Conservation (phyloP, 2,797 vertebrate species). For the Otus scops region DNA sequence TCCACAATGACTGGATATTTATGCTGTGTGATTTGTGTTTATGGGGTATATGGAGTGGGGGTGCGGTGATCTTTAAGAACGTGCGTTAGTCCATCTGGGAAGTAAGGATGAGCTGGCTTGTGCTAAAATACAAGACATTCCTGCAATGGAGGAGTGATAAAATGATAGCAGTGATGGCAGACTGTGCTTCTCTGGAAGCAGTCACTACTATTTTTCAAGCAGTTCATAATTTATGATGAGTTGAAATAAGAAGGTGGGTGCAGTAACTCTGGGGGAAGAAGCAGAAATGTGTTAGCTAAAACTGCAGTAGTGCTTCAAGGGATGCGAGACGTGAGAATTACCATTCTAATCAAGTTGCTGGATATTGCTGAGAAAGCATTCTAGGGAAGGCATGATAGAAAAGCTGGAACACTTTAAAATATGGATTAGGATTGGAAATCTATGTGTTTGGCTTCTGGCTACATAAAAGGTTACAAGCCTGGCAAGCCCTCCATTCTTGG, state of each 20-base stretch:
- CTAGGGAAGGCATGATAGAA: not conserved
- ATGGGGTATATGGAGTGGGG: not conserved
- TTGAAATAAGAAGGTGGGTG: not conserved
- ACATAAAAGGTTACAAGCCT: not conserved
- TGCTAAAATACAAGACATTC: not conserved
- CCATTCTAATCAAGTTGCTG: not conserved
- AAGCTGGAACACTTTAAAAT: not conserved
- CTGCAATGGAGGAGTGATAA: not conserved
- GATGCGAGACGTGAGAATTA: accelerated
- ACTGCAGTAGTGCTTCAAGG: not conserved
- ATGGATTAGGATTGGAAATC: not conserved
- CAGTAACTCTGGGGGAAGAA: not conserved
- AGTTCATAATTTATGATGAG: not conserved
- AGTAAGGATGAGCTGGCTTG: not conserved
- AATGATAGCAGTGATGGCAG: slow-evolving; percentile 13
- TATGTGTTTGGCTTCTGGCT: not conserved
- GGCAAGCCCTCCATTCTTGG: not conserved
- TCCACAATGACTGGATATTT: not conserved
- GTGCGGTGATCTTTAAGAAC: not conserved
- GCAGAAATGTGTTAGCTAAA: not conserved
- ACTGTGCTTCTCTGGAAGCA: not conserved
- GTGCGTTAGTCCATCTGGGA: not conserved
- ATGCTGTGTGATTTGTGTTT: slow-evolving; percentile 18
- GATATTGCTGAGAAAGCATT: not conserved
- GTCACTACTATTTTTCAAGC: not conserved